phyloP scores from a whole-genome alignment of 2,113 vertebrate species.

The Muntiacus muntjak region DNA sequence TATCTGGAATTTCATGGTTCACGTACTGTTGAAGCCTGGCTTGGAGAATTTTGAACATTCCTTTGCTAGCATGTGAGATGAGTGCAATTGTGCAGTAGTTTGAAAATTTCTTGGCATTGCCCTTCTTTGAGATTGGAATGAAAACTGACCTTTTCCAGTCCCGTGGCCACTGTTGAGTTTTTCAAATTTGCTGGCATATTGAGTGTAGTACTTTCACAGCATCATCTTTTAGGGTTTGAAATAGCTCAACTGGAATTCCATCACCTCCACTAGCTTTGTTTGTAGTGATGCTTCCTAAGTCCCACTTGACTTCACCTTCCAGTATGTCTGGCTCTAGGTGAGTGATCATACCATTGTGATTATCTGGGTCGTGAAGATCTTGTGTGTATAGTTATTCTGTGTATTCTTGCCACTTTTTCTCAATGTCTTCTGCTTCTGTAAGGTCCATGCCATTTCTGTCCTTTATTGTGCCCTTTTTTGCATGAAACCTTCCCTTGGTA shows the following conservation, averaged over 20 bases:
- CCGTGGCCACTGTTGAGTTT: background rate
- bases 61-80: background rate
- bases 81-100: fast-evolving
- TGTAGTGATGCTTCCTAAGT: background rate
- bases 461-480: background rate
- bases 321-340: background rate
- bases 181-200: background rate
- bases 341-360: background rate
- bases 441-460: background rate
- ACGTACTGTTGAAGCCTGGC: background rate
- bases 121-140: background rate
- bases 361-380: background rate
- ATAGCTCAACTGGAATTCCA: background rate
- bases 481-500: background rate
- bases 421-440: background rate
- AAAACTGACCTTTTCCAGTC: background rate
- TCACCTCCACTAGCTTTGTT: background rate
- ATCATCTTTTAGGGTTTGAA: background rate
- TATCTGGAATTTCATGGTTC: background rate
- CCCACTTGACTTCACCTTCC: background rate
- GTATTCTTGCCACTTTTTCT: background rate
- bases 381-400: background rate
- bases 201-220: background rate
- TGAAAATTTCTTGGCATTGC: background rate
- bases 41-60: background rate